Evolutionary conservation across 1,140 invertebrate species (phyloP), one percentile per base, ranked within the genome.

Genomic region (Drosophila setifemur): DNA sequence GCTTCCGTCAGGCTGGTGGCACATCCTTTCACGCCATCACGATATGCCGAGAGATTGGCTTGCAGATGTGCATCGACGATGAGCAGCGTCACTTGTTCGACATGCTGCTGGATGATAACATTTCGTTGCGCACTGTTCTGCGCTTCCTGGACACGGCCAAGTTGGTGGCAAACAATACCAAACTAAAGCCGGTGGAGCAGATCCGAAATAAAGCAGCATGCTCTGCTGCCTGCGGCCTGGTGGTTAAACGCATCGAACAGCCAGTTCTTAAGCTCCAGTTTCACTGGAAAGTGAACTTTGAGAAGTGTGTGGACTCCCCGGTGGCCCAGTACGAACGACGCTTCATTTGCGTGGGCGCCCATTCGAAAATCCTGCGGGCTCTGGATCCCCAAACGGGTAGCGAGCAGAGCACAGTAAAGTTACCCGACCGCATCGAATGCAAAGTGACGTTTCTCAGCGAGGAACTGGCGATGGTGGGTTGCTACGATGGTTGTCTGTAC

Each of bases 231-330:
- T 26, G 39, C 5, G 53, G 63, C 9, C 25, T 81, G 3, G 14
- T 73, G 1, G 87, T 85, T 25, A 85, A 58, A 11, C 74, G 74
- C 11, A 29, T 79, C 4, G 71, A 79, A n/a, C 61, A 67, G 23
- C 60, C 71, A 0, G 29, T 42, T 0, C 35, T 79, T 1, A 40
- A 71, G 1, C 69, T 81, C 23, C 61, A 82, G 19, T 55, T 75
- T 2, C 39, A 73, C 19, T 93, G 92, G 91, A 91, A 88, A 48
- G 90, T 88, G 37, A 76, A 93, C 74, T 89, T 93, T 25, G 81
- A 81, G 35, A 93, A 93, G 76, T 93, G 93, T 79, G 86, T 93
- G 1, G 93, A 93, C 90, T 91, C 92, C 18, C 90, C 91, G n/a
- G 92, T 88, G 1, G 43, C 92, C 12, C 55, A 83, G 31, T 63